These are phyloP conservation scores for Struthidea cinerea DNA, from an alignment of 2,113 vertebrate genomes.

Conservation along the genomic window DNA sequence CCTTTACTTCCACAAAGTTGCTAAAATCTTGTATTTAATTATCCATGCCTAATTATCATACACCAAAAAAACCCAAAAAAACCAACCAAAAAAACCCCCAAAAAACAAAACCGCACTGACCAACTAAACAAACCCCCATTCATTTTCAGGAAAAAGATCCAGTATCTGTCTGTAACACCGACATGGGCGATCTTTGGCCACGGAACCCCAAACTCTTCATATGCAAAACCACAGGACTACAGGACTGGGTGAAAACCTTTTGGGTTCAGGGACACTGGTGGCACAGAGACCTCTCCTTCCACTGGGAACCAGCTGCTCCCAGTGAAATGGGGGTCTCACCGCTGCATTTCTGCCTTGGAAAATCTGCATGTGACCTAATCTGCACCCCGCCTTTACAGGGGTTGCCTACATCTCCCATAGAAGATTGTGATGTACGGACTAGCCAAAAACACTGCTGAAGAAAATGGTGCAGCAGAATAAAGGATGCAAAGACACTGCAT, in stretches of 20 bases:
- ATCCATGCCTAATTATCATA: slow-evolving; percentile 7
- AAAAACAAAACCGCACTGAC: not conserved
- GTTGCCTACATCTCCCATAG: not conserved
- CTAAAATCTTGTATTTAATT: slow-evolving; percentile 11
- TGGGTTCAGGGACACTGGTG: not conserved
- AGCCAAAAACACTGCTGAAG: not conserved
- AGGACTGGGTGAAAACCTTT: not conserved
- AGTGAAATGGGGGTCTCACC: not conserved
- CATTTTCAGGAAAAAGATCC: not conserved
- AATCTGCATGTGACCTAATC: not conserved
- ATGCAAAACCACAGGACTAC: not conserved
- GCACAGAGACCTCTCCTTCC: not conserved
- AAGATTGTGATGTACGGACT: not conserved
- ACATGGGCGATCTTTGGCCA: not conserved
- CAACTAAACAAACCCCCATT: not conserved
- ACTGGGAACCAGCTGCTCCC: not conserved
- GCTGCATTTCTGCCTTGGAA: not conserved
- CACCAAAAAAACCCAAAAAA: not conserved
- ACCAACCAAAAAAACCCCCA: not conserved
- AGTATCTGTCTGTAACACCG: not conserved
- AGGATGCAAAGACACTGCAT: not conserved
- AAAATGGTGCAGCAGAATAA: not conserved
- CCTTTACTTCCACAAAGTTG: not conserved
- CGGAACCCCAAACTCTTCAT: not conserved
- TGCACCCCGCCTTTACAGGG: not conserved